These are phyloP conservation scores for Asobara japonica DNA, from an alignment of 1,140 invertebrate species.

Conservation along the genomic window DNA sequence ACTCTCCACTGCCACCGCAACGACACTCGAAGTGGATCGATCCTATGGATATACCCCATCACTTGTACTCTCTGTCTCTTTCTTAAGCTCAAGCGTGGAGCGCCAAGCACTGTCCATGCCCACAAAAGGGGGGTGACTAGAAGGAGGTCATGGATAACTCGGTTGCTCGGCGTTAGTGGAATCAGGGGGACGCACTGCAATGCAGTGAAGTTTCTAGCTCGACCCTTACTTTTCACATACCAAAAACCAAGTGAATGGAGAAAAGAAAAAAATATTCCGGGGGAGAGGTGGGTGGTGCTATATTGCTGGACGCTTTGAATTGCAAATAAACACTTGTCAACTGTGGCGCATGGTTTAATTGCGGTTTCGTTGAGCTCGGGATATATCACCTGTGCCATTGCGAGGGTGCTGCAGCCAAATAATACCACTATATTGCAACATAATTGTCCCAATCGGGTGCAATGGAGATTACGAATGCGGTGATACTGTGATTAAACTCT, in stretches of 20 bases:
- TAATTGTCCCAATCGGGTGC: slow-evolving; percentile 7
- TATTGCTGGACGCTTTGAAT: slow-evolving; percentile 29
- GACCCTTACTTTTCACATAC: background rate
- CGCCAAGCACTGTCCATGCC: background rate
- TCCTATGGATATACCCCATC: slow-evolving; percentile 10
- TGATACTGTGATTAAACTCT: slow-evolving; percentile 19
- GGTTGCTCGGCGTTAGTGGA: background rate
- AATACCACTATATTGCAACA: background rate
- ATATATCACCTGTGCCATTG: background rate
- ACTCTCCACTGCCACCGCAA: background rate
- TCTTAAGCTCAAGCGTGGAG: background rate
- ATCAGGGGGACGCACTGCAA: slow-evolving; percentile 18
- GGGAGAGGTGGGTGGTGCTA: background rate
- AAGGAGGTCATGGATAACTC: slow-evolving; percentile 20
- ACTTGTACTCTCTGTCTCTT: slow-evolving; percentile 1
- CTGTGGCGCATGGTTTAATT: slow-evolving; percentile 26
- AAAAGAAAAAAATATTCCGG: background rate
- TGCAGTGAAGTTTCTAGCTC: slow-evolving; percentile 20
- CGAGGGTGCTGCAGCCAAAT: background rate
- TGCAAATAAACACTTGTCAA: slow-evolving; percentile 25
- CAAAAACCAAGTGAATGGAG: background rate
- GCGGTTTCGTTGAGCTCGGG: slow-evolving; percentile 33
- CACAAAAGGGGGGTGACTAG: background rate
- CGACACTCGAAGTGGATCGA: slow-evolving; percentile 16
- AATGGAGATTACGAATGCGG: slow-evolving; percentile 22